These are phyloP conservation scores for Coracias cyanogaster DNA, from an alignment of 2,797 vertebrate species.

Conservation along the genomic window DNA sequence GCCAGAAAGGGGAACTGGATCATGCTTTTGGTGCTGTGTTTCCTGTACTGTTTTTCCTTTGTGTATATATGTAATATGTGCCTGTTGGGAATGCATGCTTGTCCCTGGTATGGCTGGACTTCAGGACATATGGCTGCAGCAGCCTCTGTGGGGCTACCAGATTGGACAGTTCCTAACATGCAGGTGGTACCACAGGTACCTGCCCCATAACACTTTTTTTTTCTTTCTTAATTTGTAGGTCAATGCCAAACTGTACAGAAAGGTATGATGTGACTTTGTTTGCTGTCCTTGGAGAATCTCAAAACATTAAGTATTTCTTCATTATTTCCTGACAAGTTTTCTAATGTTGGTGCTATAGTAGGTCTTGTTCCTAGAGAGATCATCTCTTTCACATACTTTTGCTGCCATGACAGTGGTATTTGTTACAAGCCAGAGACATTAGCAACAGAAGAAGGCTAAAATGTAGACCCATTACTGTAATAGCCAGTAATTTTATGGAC, in stretches of 20 bases:
- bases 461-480: background rate
- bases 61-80: too few relatives aligned
- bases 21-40: background rate
- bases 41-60: background rate
- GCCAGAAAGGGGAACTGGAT: background rate
- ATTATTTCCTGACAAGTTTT: background rate
- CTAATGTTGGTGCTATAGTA: background rate
- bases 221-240: conserved; percentile 75
- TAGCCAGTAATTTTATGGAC: background rate
- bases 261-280: conserved; percentile 72
- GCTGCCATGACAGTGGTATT: background rate
- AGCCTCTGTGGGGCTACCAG: background rate
- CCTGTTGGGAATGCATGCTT: background rate
- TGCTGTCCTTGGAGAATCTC: background rate
- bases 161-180: background rate
- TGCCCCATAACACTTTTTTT: background rate
- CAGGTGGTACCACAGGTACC: accelerated
- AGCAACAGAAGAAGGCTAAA: background rate
- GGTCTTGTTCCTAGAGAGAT: background rate
- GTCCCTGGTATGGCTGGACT: background rate
- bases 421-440: background rate
- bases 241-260: conserved; percentile 82
- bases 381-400: background rate
- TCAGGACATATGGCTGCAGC: background rate
- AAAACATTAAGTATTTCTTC: conserved; percentile 12